Percentiles rank a stretch among this genome's conserved stretches.
Conservation (phyloP, 2,113 vertebrate species). For the Rhadina sibilatrix region DNA sequence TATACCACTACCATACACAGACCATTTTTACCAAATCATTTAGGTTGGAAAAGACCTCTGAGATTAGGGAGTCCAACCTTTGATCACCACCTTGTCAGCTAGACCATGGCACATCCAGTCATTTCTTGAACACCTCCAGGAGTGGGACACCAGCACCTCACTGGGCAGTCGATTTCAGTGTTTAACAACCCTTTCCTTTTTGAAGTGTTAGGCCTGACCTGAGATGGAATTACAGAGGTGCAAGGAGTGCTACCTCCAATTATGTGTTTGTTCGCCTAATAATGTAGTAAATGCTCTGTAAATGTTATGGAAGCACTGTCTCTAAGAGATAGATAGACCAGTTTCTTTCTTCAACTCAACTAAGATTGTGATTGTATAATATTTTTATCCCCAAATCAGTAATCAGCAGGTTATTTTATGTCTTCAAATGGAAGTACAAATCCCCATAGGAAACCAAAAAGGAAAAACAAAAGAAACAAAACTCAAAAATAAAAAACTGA, state of each 20-base stretch:
- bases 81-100: background rate
- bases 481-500: background rate
- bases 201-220: background rate
- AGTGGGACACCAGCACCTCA: background rate
- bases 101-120: rapidly evolving
- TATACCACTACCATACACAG: background rate
- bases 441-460: background rate
- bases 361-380: background rate
- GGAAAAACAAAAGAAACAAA: background rate
- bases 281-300: background rate
- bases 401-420: background rate
- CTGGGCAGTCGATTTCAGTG: background rate
- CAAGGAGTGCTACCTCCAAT: background rate
- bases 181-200: background rate
- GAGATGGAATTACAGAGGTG: background rate
- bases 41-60: background rate
- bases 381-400: background rate
- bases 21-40: background rate
- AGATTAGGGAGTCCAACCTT: background rate
- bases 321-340: background rate
- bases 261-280: background rate
- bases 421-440: background rate
- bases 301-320: background rate
- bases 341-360: background rate
- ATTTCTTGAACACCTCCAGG: background rate